Percentiles rank a stretch among this genome's conserved stretches.
Evolutionary conservation across 2,888 invertebrate genomes (phyloP).

Genomic region (Carterocephalus palaemon): DNA sequence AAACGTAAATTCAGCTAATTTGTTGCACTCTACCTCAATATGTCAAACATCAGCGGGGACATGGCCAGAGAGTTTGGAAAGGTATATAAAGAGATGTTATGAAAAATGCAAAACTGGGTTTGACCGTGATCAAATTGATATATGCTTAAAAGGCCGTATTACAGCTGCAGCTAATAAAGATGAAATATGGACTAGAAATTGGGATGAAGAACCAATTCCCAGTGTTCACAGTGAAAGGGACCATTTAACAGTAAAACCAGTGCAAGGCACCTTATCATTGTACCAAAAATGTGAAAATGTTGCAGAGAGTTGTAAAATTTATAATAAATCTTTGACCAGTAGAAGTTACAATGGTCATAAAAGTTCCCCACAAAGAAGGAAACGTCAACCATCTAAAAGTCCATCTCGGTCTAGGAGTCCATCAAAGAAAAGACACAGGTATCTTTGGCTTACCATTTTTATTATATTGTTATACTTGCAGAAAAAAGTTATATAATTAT

Average conservation of each 20-base stretch:
- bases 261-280: slow-evolving; percentile 77
- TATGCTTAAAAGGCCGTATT: slow-evolving; percentile 95
- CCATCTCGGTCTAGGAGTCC: slow-evolving; percentile 71
- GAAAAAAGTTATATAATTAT: too few species aligned
- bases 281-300: slow-evolving; percentile 75
- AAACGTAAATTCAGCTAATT: slow-evolving; percentile 48
- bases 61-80: slow-evolving; percentile 89
- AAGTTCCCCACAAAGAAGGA: slow-evolving; percentile 57
- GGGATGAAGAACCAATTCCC: slow-evolving; percentile 96
- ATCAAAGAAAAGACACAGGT: slow-evolving; percentile 72
- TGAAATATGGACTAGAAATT: slow-evolving; percentile 93
- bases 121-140: slow-evolving; percentile 96
- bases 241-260: slow-evolving; percentile 81
- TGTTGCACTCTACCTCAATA: slow-evolving; percentile 58
- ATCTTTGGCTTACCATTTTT: too few species aligned
- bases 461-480: too few species aligned
- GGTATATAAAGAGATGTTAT: slow-evolving; percentile 95
- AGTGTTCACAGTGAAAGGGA: slow-evolving; percentile 89
- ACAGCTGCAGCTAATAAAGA: slow-evolving; percentile 93
- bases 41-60: slow-evolving; percentile 72
- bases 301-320: slow-evolving; percentile 40
- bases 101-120: slow-evolving; percentile 91
- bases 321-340: slow-evolving; percentile 32
- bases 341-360: slow-evolving; percentile 49
- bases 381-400: slow-evolving; percentile 58